Conservation (phyloP, 2,888 invertebrate genomes). For the Gasteruption jaculator region DNA sequence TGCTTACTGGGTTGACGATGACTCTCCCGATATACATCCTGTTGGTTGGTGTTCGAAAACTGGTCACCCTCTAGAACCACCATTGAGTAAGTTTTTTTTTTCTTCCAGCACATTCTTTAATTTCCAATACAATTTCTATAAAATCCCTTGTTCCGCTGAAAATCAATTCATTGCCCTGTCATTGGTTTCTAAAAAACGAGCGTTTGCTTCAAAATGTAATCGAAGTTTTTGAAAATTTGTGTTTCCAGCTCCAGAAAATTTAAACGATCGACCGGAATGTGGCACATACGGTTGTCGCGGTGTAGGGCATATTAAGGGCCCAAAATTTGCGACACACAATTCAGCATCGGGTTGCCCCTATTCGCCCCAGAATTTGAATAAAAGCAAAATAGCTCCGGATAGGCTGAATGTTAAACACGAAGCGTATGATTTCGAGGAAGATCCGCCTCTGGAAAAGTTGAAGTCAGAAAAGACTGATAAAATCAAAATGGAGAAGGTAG, state of each 20-base stretch:
- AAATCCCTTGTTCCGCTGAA: no score
- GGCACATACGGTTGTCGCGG: constrained; percentile 85
- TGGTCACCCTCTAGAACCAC: constrained; percentile 80
- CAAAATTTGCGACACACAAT: constrained; percentile 70
- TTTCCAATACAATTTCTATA: no score
- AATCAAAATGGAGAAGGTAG: constrained; percentile 37
- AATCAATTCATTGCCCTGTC: neutral
- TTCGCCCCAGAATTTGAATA: constrained; percentile 57
- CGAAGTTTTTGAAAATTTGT: constrained; percentile 7
- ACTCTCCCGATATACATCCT: constrained; percentile 86
- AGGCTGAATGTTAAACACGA: constrained; percentile 54
- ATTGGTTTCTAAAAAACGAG: no score
- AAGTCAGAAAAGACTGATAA: constrained; percentile 41
- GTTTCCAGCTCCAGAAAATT: constrained; percentile 61
- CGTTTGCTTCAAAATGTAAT: no score
- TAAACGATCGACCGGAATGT: constrained; percentile 64
- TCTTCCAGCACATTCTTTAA: constrained; percentile 3
- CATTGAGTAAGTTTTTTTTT: constrained; percentile 61
- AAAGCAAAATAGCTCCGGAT: constrained; percentile 53
- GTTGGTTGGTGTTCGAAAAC: constrained; percentile 89
- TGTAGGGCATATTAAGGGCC: constrained; percentile 80
- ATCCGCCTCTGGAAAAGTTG: constrained; percentile 33
- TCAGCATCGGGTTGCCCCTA: constrained; percentile 75
- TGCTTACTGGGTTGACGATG: constrained; percentile 87
- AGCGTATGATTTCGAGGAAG: constrained; percentile 42